A percentile compares a stretch with the other conserved stretches of the same genome.
Conservation (phyloP, 2,797 vertebrate genomes). For the Periophthalmus magnuspinnatus region DNA sequence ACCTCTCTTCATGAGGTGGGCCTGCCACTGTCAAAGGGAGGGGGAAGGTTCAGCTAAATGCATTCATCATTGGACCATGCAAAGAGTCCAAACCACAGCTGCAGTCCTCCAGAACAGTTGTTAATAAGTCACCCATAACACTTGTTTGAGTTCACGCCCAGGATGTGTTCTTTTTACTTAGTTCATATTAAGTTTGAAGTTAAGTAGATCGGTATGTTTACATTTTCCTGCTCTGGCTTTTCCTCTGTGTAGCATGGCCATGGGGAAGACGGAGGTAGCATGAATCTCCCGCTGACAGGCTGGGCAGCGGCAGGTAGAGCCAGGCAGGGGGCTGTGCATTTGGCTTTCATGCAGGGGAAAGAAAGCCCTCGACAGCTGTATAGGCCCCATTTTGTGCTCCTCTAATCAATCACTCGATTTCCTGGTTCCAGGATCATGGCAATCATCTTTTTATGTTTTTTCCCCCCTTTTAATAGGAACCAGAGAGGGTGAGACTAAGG, state of each 20-base stretch:
- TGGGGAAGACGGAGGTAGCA: constrained; percentile 49
- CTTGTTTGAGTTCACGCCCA: constrained; percentile 31
- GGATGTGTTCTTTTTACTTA: constrained; percentile 22
- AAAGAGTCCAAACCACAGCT: constrained; percentile 24
- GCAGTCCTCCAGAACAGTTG: constrained; percentile 42
- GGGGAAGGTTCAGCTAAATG: constrained; percentile 42
- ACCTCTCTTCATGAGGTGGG: constrained; percentile 35
- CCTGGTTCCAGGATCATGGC: constrained; percentile 61
- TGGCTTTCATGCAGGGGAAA: constrained; percentile 36
- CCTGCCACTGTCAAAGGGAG: constrained; percentile 20
- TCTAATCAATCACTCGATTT: constrained; percentile 65
- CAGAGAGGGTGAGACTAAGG: constrained; percentile 55
- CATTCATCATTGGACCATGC: constrained; percentile 37
- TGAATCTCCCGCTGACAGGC: constrained; percentile 52
- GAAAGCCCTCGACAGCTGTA: constrained; percentile 41
- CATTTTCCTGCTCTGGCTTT: constrained; percentile 45
- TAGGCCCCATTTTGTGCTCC: constrained; percentile 53
- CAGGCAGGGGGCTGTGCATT: constrained; percentile 9
- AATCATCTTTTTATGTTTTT: constrained; percentile 48
- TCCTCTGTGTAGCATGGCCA: constrained; percentile 43
- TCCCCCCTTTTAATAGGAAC: constrained; percentile 47
- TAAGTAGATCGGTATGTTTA: constrained; percentile 44
- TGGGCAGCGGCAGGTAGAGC: constrained; percentile 30
- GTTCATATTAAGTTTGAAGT: constrained; percentile 25
- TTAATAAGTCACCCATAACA: constrained; percentile 38